Percentiles rank a stretch among this genome's conserved stretches.
phyloP scores from a whole-genome alignment of 2,888 invertebrate species.

The Drosophila neutralis region DNA sequence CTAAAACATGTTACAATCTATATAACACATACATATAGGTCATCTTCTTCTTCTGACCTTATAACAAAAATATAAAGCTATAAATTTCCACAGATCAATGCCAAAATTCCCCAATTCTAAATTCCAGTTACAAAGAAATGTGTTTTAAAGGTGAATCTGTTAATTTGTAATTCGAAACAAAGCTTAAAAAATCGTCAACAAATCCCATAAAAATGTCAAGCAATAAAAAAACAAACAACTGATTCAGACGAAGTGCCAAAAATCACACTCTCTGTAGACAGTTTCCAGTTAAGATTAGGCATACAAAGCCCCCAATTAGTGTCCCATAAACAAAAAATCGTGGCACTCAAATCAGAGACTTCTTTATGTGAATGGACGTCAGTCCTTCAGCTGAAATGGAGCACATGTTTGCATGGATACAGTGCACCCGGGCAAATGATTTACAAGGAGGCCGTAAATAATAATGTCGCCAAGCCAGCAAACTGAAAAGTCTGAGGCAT shows the following conservation, averaged over 20 bases:
- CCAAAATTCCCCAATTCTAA: not conserved
- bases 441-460: conserved; percentile 69
- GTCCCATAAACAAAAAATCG: conserved; percentile 42
- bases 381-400: conserved; percentile 34
- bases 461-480: conserved; percentile 60
- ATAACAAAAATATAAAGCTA: not conserved
- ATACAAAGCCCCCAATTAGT: conserved; percentile 75
- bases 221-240: not conserved
- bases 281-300: conserved; percentile 58
- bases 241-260: conserved; percentile 42
- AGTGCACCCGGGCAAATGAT: conserved; percentile 44
- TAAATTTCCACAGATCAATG: not conserved
- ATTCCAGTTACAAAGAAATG: not conserved
- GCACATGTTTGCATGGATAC: conserved; percentile 51
- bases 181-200: conserved; percentile 12
- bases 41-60: not conserved
- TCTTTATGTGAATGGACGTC: conserved; percentile 53
- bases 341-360: conserved; percentile 11
- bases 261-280: conserved; percentile 30
- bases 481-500: conserved; percentile 37
- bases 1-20: not conserved
- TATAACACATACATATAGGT: not conserved
- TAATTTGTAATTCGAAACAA: conserved; percentile 7
- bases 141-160: not conserved
- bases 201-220: conserved; percentile 1